These are phyloP conservation scores for Sipha flava DNA, from an alignment of 1,140 invertebrate species.

Conservation along the genomic window DNA sequence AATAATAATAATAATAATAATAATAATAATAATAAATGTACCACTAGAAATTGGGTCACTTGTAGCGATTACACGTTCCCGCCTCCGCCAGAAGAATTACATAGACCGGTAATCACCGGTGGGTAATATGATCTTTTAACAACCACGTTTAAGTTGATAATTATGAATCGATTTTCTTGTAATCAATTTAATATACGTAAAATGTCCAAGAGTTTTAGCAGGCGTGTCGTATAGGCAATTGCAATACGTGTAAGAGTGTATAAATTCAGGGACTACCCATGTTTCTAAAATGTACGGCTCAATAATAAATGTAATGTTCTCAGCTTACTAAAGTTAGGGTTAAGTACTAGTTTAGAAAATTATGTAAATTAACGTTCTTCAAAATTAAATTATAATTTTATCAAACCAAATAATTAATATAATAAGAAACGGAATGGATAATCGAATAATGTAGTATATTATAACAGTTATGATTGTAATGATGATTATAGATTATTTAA, in stretches of 20 bases:
- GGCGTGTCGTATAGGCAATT: constrained; percentile 23
- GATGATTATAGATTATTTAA: no score
- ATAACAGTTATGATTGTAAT: no score
- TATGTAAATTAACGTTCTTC: no score
- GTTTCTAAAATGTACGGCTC: no score
- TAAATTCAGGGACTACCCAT: not conserved
- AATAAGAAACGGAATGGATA: no score
- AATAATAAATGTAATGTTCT: no score
- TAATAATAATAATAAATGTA: not conserved
- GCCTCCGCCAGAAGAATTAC: not conserved
- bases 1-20: not conserved
- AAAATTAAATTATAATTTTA: no score
- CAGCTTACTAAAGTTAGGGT: no score
- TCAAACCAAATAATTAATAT: no score
- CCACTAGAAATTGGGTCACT: not conserved
- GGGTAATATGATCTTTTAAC: not conserved
- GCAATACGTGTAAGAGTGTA: not conserved
- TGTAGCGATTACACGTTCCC: not conserved
- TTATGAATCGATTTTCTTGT: no score
- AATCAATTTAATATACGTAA: not conserved
- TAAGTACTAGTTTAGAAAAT: no score
- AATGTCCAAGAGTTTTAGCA: not conserved
- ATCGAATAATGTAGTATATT: no score
- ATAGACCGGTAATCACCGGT: not conserved
- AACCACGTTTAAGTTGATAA: not conserved